Evolutionary conservation across 2,888 invertebrate species (phyloP).

Genomic region (Selenia dentaria): DNA sequence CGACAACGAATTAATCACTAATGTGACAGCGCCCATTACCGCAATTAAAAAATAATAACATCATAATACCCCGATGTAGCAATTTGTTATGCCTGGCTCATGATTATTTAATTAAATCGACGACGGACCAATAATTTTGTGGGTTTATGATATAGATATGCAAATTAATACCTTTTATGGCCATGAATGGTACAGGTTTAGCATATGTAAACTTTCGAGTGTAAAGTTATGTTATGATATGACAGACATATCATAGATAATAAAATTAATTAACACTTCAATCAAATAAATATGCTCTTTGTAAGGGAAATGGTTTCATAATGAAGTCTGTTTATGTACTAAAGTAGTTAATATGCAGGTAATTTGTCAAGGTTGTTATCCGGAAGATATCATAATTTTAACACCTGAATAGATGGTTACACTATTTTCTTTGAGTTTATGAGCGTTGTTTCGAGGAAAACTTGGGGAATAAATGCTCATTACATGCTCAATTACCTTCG

Average conservation of each 20-base stretch:
- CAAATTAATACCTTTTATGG: slow-evolving; percentile 28
- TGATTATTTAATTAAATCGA: slow-evolving; percentile 47
- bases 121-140: slow-evolving; percentile 42
- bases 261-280: slow-evolving; percentile 28
- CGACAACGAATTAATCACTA: slow-evolving; percentile 74
- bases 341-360: slow-evolving; percentile 1
- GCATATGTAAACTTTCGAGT: slow-evolving; percentile 23
- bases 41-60: slow-evolving; percentile 55
- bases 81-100: slow-evolving; percentile 49
- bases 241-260: slow-evolving; percentile 12
- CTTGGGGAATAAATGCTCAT: slow-evolving; percentile 38
- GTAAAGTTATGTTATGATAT: slow-evolving; percentile 22
- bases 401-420: slow-evolving; percentile 12
- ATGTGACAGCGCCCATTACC: slow-evolving; percentile 67
- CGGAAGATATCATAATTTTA: slow-evolving; percentile 19
- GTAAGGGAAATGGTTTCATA: slow-evolving; percentile 16
- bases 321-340: slow-evolving; percentile 17
- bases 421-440: slow-evolving; percentile 12
- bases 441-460: slow-evolving; percentile 22
- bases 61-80: slow-evolving; percentile 46
- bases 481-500: slow-evolving; percentile 52
- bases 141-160: slow-evolving; percentile 34
- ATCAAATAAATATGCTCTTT: slow-evolving; percentile 24
- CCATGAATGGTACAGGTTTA: slow-evolving; percentile 17
- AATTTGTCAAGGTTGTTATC: slow-evolving; percentile 23